A percentile compares a stretch with the other conserved stretches of the same genome.
phyloP scores from a whole-genome alignment of 2,113 vertebrate species.

The Pagrus major region DNA sequence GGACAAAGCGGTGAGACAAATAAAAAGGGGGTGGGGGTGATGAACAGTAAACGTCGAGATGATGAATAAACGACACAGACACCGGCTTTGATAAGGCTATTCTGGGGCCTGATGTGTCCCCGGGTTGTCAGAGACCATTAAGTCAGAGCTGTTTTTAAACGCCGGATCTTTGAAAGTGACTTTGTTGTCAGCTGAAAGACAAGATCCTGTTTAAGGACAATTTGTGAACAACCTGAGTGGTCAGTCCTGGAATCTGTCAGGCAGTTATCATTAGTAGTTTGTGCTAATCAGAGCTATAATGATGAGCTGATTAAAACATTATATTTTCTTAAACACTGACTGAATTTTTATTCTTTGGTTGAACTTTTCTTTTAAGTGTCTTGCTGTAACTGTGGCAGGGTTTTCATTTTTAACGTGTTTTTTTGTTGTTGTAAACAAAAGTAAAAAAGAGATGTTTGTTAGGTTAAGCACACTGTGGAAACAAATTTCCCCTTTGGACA shows the following conservation, averaged over 20 bases:
- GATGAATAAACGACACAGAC: constrained; percentile 53
- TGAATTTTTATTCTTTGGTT: too few relatives aligned
- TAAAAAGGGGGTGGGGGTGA: constrained; percentile 1
- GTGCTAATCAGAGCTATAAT: neutral
- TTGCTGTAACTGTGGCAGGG: neutral
- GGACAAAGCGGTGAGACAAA: constrained; percentile 36
- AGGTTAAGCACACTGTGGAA: neutral
- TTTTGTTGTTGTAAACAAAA: neutral
- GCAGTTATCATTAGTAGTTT: neutral
- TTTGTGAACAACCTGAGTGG: constrained; percentile 6
- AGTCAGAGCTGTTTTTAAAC: constrained; percentile 36
- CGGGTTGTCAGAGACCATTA: constrained; percentile 54
- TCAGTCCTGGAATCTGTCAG: neutral
- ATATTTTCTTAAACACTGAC: neutral
- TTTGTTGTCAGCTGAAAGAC: constrained; percentile 20
- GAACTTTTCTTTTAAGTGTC: neutral
- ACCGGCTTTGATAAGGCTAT: constrained; percentile 48
- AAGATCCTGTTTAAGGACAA: neutral
- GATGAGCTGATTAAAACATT: neutral
- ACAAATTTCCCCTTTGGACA: neutral
- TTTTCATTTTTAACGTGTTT: neutral
- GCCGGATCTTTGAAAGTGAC: constrained; percentile 57
- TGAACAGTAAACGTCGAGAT: constrained; percentile 49
- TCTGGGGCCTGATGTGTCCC: constrained; percentile 46
- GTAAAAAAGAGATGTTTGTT: too few relatives aligned